Conservation (phyloP, 2,797 vertebrate species). For the Perodicticus potto region DNA sequence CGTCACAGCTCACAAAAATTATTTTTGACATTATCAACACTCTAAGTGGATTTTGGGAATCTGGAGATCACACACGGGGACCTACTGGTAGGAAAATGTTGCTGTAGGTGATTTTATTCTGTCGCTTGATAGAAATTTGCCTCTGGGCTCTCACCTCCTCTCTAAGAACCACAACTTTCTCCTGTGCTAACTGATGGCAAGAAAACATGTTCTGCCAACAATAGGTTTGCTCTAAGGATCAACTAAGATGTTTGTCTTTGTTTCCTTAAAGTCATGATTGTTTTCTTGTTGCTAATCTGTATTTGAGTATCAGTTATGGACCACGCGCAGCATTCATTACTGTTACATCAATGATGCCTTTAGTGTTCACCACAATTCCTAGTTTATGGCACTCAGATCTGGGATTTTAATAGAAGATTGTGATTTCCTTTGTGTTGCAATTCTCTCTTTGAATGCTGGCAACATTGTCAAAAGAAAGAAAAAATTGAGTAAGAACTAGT, state of each 20-base stretch:
- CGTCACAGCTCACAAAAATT: not conserved
- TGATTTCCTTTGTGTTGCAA: not conserved
- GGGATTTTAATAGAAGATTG: not conserved
- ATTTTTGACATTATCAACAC: not conserved
- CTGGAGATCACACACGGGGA: not conserved
- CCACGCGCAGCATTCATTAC: not conserved
- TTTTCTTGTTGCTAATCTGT: not conserved
- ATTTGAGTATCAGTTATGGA: not conserved
- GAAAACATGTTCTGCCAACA: not conserved
- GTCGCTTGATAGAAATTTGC: not conserved
- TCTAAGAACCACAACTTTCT: not conserved
- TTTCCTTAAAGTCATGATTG: not conserved
- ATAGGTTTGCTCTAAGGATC: not conserved
- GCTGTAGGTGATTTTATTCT: not conserved
- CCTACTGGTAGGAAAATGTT: rapidly evolving
- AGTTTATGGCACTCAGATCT: not conserved
- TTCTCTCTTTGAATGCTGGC: not conserved
- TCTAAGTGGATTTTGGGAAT: not conserved
- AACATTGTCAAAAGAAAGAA: not conserved
- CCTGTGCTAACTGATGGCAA: not conserved
- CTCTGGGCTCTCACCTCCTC: rapidly evolving
- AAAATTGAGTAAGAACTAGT: not conserved
- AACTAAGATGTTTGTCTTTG: not conserved
- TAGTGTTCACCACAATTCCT: not conserved
- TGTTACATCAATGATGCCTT: not conserved